Evolutionary conservation across 2,797 vertebrate genomes (phyloP), one percentile per base, ranked within the genome.

Genomic region (Acipenser oxyrinchus): DNA sequence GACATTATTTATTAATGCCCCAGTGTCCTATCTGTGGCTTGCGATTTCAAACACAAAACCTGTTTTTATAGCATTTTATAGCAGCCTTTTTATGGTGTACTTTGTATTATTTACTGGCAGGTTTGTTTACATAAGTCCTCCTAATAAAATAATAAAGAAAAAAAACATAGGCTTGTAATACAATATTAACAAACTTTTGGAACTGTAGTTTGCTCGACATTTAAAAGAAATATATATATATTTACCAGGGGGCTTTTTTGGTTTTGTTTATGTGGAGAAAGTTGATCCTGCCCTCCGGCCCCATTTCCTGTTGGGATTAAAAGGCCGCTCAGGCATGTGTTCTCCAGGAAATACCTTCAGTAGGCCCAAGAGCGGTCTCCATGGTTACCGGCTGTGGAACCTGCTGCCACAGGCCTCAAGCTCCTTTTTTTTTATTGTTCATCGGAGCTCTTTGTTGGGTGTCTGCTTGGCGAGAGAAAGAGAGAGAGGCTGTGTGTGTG

Each of bases 281-380:
- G 58, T 50, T 15, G 66, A 52, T 37, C 49, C 48, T 55, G 23
- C 65, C 65, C 65, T 48, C 53, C 59, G 65, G 80, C 65, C 65
- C 52, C 57, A 48, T 57, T 66, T 66, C 65, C 65, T 66, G 57
- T 13, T 8, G 48, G 57, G 65, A 57, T 60, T 49, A 59, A 60
- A 49, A 58, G 65, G 57, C 65, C 52, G 89, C 94, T 91, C 86
- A 87, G 90, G 92, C 91, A 90, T 83, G 91, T 66, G 58, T 60
- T 55, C 15, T 52, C 58, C 66, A 57, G 66, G 59, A 61, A 61
- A 61, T 67, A 61, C 66, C 58, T 67, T 18, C 49, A 15, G 49
- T 61, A 12, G 49, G 66, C 58, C 60, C 66, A 61, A 58, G 53
- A 23, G 60, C 49, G 6, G 52, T 61, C 23, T 18, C 66, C 66